Evolutionary conservation across 2,113 vertebrate species (phyloP), one percentile per base, ranked within the genome.

Genomic region (Hyaena hyaena): DNA sequence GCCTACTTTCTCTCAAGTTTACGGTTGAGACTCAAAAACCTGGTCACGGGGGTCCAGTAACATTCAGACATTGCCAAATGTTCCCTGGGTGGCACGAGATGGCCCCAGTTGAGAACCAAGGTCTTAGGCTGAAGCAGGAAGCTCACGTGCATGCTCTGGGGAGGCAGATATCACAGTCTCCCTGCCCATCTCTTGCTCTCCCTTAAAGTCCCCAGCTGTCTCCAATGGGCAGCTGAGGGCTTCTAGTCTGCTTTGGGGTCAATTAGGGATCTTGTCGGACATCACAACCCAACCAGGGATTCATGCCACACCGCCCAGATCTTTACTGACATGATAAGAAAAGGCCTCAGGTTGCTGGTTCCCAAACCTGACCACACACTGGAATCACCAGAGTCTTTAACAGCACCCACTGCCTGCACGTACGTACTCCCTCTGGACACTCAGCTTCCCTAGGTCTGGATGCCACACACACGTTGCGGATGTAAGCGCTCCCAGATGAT

Each of bases 381-480:
- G 73, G 53, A 71, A 31, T 28, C 80, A 3, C 9, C 7, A 3
- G 35, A 24, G 48, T 48, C 31, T 33, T 31, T 31, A 35, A 58
- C 39, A 68, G 3, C 17, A 39, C 31, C 12, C 0, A 12, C 15
- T 1, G 45, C 48, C 77, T 4, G 19, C 39, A 45, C 0, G 0
- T 0, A 5, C 39, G 39, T 12, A 43, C 63, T 65, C 43, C 63
- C n/a, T 24, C 23, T 0, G 3, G 31, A 69, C 2, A 10, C 35
- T 55, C 76, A 26, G 17, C 68, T 58, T 21, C 33, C 4, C 0
- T 35, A 53, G 45, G 14, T 9, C n/a, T 35, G 19, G 63, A 16
- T 4, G 31, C 0, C 0, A 10, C 43, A 65, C 7, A 7, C n/a
- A 43, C 10, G 5, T 24, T 0, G 31, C 1, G n/a, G 7, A 45